Base-by-base conservation (phyloP, 2,888 invertebrate genomes). In the Dasysyrphus tricinctus region DNA sequence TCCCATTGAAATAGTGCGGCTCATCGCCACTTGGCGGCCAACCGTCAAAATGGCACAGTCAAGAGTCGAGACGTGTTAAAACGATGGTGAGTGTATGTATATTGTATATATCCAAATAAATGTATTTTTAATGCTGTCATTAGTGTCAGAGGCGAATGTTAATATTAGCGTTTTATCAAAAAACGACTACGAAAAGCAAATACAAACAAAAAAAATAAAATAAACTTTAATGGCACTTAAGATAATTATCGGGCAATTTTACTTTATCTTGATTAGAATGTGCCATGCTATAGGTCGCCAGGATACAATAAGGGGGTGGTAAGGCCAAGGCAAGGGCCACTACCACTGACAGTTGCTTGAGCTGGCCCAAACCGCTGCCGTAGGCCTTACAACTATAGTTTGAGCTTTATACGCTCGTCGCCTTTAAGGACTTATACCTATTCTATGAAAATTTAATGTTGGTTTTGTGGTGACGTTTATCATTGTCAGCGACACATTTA, bases 121-220 rank as follows among this genome's bases (percentile, higher is more conserved):
- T 82, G 86, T 78, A 78, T 82, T 86, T 86, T 86, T 86, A 86
- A 86, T 86, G 86, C 86, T 70, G 86, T 86, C 86, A 86, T 86
- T 86, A 86, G 86, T 82, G 86, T 86, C 86, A 86, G 74, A 75
- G 78, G 59, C 78, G 72, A 75, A 47, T 75, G 86, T 86, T 86
- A 82, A 86, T 86, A 75, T 78, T 75, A 67, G 70, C 61, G 75
- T 80, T 80, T 80, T 77, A 59, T 63, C 72, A 73, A 75, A 69
- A 74, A 61, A 72, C 69, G 74, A 70, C 34, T 16, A 49, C 12
- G 14, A 42, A 37, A 29, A 47, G 54, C 59, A 67, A 39, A 34
- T 16, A 37, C 24, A 24, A 24, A 65, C 32, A 70, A 42, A 72
- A 65, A 39, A 70, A 42, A 72, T 59, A 65, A 78, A 78, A 81